Evolutionary conservation across 2,797 vertebrate species (phyloP), one percentile per base, ranked within the genome.

Genomic region (Rallus crepitans): DNA sequence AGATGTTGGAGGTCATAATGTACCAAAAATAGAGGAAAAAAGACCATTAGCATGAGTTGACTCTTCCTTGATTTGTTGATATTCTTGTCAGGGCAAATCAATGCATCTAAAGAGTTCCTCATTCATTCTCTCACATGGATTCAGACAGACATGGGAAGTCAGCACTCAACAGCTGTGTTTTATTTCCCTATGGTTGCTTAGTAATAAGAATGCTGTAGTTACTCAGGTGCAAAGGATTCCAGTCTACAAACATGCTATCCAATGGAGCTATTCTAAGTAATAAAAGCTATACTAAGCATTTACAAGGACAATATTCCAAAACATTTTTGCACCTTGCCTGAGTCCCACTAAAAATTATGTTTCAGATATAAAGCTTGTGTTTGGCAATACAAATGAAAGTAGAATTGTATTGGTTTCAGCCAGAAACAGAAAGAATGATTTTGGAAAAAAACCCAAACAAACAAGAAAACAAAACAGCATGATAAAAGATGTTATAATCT

Each of bases 221-320:
- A 57, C 25, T 48, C 45, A 63, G 25, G 23, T 87, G 16, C 25
- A 47, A n/a, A 63, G 24, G 25, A 57, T 82, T 68, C 42, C 45
- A 57, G 9, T 64, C 39, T 47, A n/a, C 19, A 24, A 1, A 2
- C 15, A 27, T 0, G 1, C 6, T 45, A 40, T 33, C 12, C 39
- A 50, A 30, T 80, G 35, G 52, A 70, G 31, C 60, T 61, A 63
- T 37, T 64, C 53, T 63, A 87, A 42, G 52, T 73, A 79, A 68
- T 50, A 73, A 61, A 78, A 79, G 35, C 24, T 37, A 31, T 47
- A 57, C 31, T 65, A 84, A 65, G 39, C 50, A 40, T 8, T 60
- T 52, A 76, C 14, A 55, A 65, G 14, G 23, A 65, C 25, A 45
- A 65, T 39, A 76, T 55, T 42, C 39, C 33, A 65, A 55, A 39